These are phyloP conservation scores for Sciurus vulgaris DNA, from an alignment of 2,797 vertebrate genomes.

Conservation along the genomic window DNA sequence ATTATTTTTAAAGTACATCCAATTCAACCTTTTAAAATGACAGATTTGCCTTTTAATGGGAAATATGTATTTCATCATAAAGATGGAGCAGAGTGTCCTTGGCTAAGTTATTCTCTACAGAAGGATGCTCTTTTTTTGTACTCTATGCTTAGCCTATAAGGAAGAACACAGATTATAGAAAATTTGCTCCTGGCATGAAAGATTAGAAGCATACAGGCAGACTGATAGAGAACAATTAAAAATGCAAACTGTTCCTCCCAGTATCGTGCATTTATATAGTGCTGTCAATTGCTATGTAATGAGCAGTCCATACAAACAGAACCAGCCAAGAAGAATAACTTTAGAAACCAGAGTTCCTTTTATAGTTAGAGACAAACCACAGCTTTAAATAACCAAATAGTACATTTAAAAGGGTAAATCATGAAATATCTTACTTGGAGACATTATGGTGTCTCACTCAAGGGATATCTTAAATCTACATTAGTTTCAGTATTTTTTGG, in stretches of 20 bases:
- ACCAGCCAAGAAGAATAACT: not conserved
- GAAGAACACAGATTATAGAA: constrained; percentile 72
- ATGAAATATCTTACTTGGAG: not conserved
- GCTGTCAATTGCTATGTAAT: not conserved
- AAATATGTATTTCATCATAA: constrained; percentile 83
- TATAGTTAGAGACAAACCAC: not conserved
- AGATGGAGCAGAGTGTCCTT: constrained; percentile 81
- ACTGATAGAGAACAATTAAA: constrained; percentile 63
- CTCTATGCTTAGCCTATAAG: constrained; percentile 54
- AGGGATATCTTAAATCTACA: not conserved
- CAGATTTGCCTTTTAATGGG: constrained; percentile 85
- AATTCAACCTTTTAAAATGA: constrained; percentile 85
- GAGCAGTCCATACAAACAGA: not conserved
- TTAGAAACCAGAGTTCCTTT: constrained; percentile 43
- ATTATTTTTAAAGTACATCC: constrained; percentile 85
- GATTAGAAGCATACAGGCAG: constrained; percentile 52
- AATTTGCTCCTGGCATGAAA: constrained; percentile 60
- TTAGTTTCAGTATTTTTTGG: not conserved
- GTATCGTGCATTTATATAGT: not conserved
- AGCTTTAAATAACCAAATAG: not conserved
- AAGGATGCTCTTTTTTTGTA: constrained; percentile 76
- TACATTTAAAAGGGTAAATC: not conserved
- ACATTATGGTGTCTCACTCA: not conserved
- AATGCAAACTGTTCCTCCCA: constrained; percentile 1
- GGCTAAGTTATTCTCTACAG: constrained; percentile 78